phyloP scores from a whole-genome alignment of 2,113 vertebrate genomes.

The Gymnobelideus leadbeateri region DNA sequence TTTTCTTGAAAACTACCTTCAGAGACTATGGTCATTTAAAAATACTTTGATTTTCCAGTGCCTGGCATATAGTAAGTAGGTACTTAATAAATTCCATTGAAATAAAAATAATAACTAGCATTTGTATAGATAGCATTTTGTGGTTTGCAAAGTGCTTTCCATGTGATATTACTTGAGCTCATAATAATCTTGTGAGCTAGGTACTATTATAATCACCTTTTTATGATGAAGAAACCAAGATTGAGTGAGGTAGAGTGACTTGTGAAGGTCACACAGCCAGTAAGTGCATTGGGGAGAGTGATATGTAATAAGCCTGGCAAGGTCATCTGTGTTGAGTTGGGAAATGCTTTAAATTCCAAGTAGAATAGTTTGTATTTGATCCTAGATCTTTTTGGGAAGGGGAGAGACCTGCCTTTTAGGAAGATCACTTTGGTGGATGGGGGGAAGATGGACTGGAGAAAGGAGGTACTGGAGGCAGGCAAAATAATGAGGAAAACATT shows the following conservation, averaged over 20 bases:
- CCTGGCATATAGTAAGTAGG: background rate
- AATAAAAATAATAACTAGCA: background rate
- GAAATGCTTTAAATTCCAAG: background rate
- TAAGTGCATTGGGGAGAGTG: background rate
- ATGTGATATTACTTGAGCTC: background rate
- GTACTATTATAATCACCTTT: background rate
- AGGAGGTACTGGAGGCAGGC: background rate
- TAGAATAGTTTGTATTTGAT: background rate
- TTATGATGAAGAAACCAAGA: background rate
- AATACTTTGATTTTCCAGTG: background rate
- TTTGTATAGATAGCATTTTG: background rate
- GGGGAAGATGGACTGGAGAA: background rate
- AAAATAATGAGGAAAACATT: background rate
- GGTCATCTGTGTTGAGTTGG: background rate
- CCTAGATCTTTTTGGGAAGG: background rate
- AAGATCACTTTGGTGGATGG: background rate
- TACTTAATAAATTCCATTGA: background rate
- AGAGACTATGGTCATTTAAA: background rate
- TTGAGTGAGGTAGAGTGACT: background rate
- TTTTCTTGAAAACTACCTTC: background rate
- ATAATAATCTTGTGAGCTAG: background rate
- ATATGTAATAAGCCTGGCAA: background rate
- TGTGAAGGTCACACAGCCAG: background rate
- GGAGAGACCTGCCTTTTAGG: background rate
- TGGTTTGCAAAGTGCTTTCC: background rate